These are phyloP conservation scores for Neopelma chrysocephalum DNA, from an alignment of 2,797 vertebrate genomes.

Conservation along the genomic window DNA sequence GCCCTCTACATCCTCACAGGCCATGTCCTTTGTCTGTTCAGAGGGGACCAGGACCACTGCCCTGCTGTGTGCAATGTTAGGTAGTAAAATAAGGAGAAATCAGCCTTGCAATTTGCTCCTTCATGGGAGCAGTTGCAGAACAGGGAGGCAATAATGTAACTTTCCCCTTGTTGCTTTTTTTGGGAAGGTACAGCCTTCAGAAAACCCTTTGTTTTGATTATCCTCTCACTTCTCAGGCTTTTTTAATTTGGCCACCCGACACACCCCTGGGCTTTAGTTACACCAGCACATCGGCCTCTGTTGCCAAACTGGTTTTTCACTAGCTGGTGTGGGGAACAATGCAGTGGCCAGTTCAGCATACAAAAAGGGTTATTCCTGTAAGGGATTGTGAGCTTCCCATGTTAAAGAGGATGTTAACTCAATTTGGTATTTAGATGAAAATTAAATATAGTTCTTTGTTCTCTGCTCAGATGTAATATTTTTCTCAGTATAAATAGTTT, in stretches of 20 bases:
- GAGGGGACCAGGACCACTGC: neutral
- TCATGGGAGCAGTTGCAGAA: neutral
- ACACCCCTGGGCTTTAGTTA: neutral
- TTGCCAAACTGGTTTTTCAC: neutral
- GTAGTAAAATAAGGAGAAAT: neutral
- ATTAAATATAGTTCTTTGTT: neutral
- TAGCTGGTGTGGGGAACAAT: neutral
- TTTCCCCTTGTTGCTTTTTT: neutral
- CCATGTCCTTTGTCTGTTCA: neutral
- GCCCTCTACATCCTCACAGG: neutral
- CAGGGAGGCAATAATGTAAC: neutral
- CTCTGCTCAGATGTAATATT: neutral
- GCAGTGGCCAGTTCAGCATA: neutral
- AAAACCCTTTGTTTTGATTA: neutral
- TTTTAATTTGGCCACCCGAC: neutral
- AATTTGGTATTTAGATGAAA: neutral
- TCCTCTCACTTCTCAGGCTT: neutral
- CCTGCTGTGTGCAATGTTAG: neutral
- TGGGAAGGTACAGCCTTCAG: neutral
- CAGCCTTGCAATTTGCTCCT: neutral
- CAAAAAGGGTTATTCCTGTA: neutral
- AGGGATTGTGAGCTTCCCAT: neutral
- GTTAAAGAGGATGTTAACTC: neutral
- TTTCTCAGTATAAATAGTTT: neutral
- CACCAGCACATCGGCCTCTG: neutral